A percentile compares a stretch with the other conserved stretches of the same genome.
Evolutionary conservation across 2,797 vertebrate genomes (phyloP).

Genomic region (Lateolabrax maculatus): DNA sequence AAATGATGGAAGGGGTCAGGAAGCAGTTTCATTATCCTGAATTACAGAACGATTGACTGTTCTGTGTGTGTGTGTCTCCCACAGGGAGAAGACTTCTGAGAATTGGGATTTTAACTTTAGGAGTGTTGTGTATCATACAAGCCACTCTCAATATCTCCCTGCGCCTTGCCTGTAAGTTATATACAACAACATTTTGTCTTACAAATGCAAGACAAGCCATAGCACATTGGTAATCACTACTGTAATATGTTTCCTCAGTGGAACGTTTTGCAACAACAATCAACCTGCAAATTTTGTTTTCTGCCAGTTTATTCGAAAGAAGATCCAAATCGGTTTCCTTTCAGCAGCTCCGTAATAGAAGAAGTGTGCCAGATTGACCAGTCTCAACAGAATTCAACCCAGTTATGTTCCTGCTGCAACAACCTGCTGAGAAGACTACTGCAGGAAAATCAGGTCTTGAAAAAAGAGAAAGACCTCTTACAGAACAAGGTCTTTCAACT

Average conservation of each 20-base stretch:
- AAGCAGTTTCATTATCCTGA: not conserved
- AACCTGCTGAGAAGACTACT: slow-evolving; percentile 26
- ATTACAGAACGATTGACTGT: not conserved
- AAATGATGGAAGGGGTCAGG: not conserved
- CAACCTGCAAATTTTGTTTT: not conserved
- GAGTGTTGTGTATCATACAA: slow-evolving; percentile 58
- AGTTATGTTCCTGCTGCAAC: slow-evolving; percentile 31
- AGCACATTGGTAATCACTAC: not conserved
- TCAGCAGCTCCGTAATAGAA: slow-evolving; percentile 11
- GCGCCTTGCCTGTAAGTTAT: slow-evolving; percentile 57
- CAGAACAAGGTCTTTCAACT: fast-evolving
- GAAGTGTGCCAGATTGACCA: slow-evolving; percentile 21
- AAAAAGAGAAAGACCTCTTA: slow-evolving; percentile 22
- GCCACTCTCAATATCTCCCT: slow-evolving; percentile 64
- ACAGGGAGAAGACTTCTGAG: slow-evolving; percentile 52
- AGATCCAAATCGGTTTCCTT: slow-evolving; percentile 17
- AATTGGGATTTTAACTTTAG: slow-evolving; percentile 42
- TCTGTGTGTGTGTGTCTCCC: not conserved
- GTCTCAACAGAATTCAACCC: not conserved
- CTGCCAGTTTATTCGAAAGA: slow-evolving; percentile 41
- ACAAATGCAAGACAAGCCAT: not conserved
- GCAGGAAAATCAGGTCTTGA: not conserved
- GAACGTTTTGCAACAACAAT: slow-evolving; percentile 3
- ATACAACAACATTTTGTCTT: not conserved
- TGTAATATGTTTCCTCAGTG: not conserved